Base-by-base conservation (phyloP, 2,888 invertebrate species). In the Athrips mouffetella region DNA sequence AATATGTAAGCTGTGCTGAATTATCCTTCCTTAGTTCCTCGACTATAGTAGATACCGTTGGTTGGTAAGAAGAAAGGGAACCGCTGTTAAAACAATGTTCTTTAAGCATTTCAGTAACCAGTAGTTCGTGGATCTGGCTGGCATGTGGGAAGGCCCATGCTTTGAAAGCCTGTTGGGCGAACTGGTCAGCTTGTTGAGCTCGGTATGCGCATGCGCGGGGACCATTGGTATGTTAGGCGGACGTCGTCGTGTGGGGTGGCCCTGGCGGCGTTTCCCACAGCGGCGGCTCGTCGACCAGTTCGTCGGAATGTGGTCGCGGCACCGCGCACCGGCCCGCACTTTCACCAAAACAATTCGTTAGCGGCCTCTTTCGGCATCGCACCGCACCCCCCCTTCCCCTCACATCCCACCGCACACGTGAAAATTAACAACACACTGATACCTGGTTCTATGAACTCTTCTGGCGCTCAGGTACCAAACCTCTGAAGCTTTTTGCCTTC, bases 291-390 rank as follows among this genome's bases (percentile, higher is more conserved):
- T 76, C 86, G 86, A 87, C 87, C 87, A 85, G 87, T 85, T 84
- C 85, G 65, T 82, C 69, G 88, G 88, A 88, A 87, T 87, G 85
- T 87, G 89, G 86, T 86, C 85, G 81, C 80, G 81, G 82, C 84
- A 80, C 76, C 80, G 81, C 37, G 81, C 84, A 80, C 76, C 80
- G 85, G 83, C 78, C 80, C 85, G 86, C 81, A 88, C 89, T 88
- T 89, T 89, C 89, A 89, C 89, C 88, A 88, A 87, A 88, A 87
- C 87, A 86, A 85, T 88, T 88, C 87, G 87, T 86, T 86, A 81
- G 85, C 83, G 83, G 82, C 81, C 85, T 84, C 87, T 83, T 85
- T 86, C 82, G 83, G 82, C 83, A 83, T 78, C 78, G 81, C 78
- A 76, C 82, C 80, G 80, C 73, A 69, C 74, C 77, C 70, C 70